A percentile compares a stretch with the other conserved stretches of the same genome.
phyloP scores from a whole-genome alignment of 2,113 vertebrate genomes.

The Geococcyx californianus region DNA sequence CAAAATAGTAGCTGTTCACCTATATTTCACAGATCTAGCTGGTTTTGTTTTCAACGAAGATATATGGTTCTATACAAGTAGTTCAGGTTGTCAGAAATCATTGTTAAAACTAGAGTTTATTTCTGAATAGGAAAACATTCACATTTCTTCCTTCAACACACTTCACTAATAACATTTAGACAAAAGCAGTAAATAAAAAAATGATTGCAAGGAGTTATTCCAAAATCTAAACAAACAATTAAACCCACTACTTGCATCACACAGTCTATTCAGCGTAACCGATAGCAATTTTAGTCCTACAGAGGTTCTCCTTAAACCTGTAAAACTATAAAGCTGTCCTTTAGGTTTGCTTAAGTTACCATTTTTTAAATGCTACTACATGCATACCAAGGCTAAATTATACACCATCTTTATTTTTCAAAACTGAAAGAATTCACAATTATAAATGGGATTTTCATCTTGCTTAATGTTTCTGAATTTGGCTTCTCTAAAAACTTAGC shows the following conservation, averaged over 20 bases:
- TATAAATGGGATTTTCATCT: not conserved
- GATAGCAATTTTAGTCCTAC: not conserved
- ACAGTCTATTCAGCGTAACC: not conserved
- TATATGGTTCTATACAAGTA: not conserved
- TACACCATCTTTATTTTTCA: not conserved
- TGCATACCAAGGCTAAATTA: not conserved
- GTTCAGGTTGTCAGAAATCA: not conserved
- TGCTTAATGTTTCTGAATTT: not conserved
- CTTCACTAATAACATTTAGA: not conserved
- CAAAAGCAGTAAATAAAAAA: not conserved
- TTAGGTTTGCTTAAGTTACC: not conserved
- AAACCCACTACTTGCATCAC: not conserved
- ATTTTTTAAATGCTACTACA: not conserved
- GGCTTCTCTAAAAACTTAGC: not conserved
- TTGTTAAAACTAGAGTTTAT: not conserved
- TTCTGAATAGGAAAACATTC: not conserved
- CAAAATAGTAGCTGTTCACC: not conserved
- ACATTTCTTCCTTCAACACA: not conserved
- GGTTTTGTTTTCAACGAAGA: not conserved
- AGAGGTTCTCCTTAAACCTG: not conserved
- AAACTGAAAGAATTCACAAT: not conserved
- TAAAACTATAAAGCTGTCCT: not conserved
- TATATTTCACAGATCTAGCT: not conserved
- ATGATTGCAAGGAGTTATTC: not conserved
- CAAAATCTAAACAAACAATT: not conserved